These are phyloP conservation scores for Danio rerio DNA, from an alignment of 2,113 vertebrate genomes.

Conservation along the genomic window GRCz12tu NC_133177.1:19250501-19251000, in stretches of 20 bases:
- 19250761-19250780: not conserved
- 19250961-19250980: slow-evolving; percentile 8
- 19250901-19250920: not conserved
- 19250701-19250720: slow-evolving; percentile 6
- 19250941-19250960: not conserved
- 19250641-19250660: slow-evolving; percentile 34
- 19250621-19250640: slow-evolving; percentile 4
- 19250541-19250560: slow-evolving; percentile 37
- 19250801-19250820: not conserved
- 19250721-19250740: slow-evolving; percentile 41
- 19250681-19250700: slow-evolving; percentile 33
- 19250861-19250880: slow-evolving; percentile 29
- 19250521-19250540: slow-evolving; percentile 31
- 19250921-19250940: not conserved
- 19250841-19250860: slow-evolving; percentile 32
- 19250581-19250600: slow-evolving; percentile 14
- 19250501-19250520: slow-evolving; percentile 40
- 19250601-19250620: not conserved
- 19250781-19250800: not conserved
- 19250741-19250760: slow-evolving; percentile 20
- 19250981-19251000: not conserved
- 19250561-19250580: slow-evolving; percentile 29
- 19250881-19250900: slow-evolving; percentile 24
- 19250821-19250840: slow-evolving; percentile 13
- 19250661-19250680: slow-evolving; percentile 32